phyloP scores from a whole-genome alignment of 2,888 invertebrate species.

The Ariolimax columbianus region DNA sequence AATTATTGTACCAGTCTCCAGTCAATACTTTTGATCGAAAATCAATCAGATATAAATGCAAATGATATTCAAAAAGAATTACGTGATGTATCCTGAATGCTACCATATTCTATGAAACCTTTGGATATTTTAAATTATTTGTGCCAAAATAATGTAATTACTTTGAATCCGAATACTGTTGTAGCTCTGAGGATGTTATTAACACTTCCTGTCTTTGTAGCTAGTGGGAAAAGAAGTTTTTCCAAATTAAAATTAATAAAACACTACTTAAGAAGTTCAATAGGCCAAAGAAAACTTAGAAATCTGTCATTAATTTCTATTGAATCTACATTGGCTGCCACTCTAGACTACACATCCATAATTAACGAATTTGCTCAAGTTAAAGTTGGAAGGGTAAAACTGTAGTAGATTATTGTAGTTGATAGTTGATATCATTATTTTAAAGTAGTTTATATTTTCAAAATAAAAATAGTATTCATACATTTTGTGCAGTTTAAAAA shows the following conservation, averaged over 20 bases:
- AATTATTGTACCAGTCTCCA: background rate
- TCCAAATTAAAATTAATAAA: slow-evolving; percentile 1
- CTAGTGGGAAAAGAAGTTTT: background rate
- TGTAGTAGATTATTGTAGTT: no score
- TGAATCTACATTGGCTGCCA: no score
- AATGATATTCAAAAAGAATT: background rate
- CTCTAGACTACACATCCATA: no score
- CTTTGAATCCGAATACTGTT: background rate
- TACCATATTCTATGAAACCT: background rate
- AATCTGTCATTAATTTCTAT: no score
- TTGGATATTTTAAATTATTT: background rate
- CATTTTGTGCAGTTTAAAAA: no score
- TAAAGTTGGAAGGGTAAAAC: no score
- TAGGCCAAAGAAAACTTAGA: no score
- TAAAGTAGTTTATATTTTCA: no score
- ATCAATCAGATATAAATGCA: background rate
- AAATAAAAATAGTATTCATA: no score
- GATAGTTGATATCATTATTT: no score
- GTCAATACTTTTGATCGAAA: background rate
- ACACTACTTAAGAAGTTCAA: no score
- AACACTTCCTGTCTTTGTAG: background rate
- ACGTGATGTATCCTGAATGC: background rate
- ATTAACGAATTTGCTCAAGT: no score
- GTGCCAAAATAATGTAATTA: slow-evolving; percentile 1
- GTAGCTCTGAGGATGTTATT: background rate